Evolutionary conservation across 1,140 invertebrate species (phyloP), one percentile per base, ranked within the genome.

Genomic region (Octopus sinensis): DNA sequence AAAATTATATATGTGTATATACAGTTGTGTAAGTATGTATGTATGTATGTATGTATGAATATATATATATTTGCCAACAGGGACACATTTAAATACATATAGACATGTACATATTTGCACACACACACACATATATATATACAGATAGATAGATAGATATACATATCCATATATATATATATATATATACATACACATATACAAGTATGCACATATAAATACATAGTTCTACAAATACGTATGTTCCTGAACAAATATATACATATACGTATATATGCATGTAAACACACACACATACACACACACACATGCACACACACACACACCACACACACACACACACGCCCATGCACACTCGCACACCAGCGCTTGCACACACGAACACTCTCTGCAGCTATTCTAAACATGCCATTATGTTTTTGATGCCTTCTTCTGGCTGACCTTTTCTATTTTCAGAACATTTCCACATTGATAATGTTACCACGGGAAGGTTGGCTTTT

Each of bases 41-140:
- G 76, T 62, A 79, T 82, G 76, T 82, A 76, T 75, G 23, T 43
- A 73, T 76, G 76, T 76, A 53, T 81, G 76, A 73, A 62, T 80
- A 80, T 80, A 53, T 81, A 51, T 78, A 53, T 52, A 62, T 78
- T 53, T 68, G 62, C 53, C 75, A 43, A 78, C 54, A 13, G 23
- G 17, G 17, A 52, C 54, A 68, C 76, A 53, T 54, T 51, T 54
- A 53, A n/a, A 43, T 78, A 53, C 30, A 71, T 78, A 77, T 9
- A 13, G 53, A 71, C 30, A 53, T 81, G 71, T 54, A n/a, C 73
- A 68, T 54, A 53, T 81, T 12, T 62, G 4, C 54, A 53, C 73
- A 68, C 62, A 82, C 79, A 75, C 43, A 82, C 77, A 54, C 73
- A 79, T 79, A 75, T 79, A 82, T 82, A 75, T 79, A 79, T 79